Evolutionary conservation across 2,113 vertebrate species (phyloP).

Genomic region (Geococcyx californianus): DNA sequence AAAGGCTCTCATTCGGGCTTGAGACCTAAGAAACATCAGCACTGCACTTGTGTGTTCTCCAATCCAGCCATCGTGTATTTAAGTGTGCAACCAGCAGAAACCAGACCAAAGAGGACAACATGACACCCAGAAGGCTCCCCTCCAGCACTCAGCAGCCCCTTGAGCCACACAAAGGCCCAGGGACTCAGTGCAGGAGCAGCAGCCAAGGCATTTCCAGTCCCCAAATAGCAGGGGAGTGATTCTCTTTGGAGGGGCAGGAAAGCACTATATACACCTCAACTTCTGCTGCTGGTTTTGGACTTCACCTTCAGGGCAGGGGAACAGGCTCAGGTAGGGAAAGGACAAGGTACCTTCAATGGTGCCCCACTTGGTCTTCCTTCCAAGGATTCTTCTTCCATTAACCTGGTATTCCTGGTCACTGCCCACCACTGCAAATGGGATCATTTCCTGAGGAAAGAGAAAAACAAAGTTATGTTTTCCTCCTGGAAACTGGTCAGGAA

Average conservation of each 20-base stretch:
- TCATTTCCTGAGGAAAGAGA: slow-evolving; percentile 86
- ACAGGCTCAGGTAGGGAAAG: background rate
- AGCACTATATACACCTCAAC: background rate
- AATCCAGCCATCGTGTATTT: background rate
- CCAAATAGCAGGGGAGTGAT: background rate
- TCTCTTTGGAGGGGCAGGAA: background rate
- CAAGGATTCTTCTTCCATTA: slow-evolving; percentile 93
- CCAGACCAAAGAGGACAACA: background rate
- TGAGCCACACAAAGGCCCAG: fast-evolving
- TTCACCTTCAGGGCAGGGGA: background rate
- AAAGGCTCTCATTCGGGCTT: background rate
- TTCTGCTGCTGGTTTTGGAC: background rate
- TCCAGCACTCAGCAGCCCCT: background rate
- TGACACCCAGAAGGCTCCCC: background rate
- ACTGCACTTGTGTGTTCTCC: background rate
- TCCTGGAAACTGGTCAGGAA: background rate
- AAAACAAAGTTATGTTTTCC: fast-evolving
- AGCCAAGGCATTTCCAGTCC: background rate
- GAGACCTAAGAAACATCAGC: background rate
- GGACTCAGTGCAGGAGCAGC: fast-evolving
- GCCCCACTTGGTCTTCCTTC: slow-evolving; percentile 98
- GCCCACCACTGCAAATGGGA: slow-evolving; percentile 96
- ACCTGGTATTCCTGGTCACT: slow-evolving; percentile 98
- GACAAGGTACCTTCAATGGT: slow-evolving; percentile 91
- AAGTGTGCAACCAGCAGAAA: background rate